Conservation (phyloP, 2,797 vertebrate species). For the Poecilia wingei region DNA sequence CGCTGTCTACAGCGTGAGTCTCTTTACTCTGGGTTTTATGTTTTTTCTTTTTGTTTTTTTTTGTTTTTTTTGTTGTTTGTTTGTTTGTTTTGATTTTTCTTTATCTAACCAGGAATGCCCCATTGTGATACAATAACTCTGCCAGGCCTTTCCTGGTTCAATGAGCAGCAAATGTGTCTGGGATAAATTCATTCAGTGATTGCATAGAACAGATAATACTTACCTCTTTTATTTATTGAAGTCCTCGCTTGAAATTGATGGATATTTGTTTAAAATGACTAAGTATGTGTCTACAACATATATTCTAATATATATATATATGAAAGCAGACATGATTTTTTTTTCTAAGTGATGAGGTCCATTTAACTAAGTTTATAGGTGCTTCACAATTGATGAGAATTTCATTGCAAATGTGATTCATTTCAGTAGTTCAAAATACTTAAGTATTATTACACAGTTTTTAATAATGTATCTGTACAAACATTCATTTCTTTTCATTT, state of each 20-base stretch:
- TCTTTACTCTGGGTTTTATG: slow-evolving; percentile 8
- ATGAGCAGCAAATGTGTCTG: no score
- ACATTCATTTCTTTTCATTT: neutral
- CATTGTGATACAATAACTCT: neutral
- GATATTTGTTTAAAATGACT: no score
- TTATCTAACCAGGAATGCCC: neutral
- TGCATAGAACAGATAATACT: neutral
- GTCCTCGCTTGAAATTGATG: neutral
- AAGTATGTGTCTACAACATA: no score
- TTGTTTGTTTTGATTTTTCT: neutral
- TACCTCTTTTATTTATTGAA: neutral
- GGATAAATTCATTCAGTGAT: neutral
- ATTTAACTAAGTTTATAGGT: neutral
- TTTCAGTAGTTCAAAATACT: neutral
- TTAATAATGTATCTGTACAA: neutral
- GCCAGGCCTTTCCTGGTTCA: neutral
- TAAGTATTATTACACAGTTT: neutral
- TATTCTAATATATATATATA: no score
- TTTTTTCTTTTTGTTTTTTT: neutral
- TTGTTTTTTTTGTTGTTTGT: neutral
- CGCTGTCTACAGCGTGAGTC: slow-evolving; percentile 84
- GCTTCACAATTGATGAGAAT: neutral
- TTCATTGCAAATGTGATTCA: neutral
- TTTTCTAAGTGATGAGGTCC: neutral
- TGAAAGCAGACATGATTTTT: no score